phyloP scores from a whole-genome alignment of 2,797 vertebrate genomes.

The Pitangus sulphuratus region DNA sequence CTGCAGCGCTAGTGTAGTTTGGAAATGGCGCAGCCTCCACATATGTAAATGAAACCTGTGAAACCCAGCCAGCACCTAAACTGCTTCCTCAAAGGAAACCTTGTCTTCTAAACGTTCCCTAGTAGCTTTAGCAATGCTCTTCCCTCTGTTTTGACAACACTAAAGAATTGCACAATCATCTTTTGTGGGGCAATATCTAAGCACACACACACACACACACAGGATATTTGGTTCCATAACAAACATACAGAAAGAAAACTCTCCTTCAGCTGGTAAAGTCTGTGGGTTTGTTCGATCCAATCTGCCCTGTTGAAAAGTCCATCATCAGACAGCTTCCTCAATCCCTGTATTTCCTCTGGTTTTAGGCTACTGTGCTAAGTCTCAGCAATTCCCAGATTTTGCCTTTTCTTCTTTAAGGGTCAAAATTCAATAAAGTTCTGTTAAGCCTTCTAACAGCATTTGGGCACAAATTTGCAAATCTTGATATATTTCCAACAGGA shows the following conservation, averaged over 20 bases:
- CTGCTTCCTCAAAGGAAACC: slow-evolving; percentile 43
- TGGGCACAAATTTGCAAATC: neutral
- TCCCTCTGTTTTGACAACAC: slow-evolving; percentile 42
- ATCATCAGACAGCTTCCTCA: neutral
- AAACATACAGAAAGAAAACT: neutral
- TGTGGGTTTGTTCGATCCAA: rapidly evolving
- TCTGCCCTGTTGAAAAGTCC: neutral
- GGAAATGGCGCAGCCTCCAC: neutral
- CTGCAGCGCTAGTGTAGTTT: neutral
- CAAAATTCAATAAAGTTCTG: neutral
- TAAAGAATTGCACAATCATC: slow-evolving; percentile 42
- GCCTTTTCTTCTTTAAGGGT: neutral
- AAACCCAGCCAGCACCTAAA: slow-evolving; percentile 19
- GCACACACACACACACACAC: neutral
- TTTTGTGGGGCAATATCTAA: neutral
- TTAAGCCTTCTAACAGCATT: neutral
- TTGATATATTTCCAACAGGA: neutral
- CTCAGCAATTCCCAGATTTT: neutral
- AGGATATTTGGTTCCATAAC: slow-evolving; percentile 16
- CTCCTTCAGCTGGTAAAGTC: neutral
- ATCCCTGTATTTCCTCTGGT: neutral
- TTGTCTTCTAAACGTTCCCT: slow-evolving; percentile 6
- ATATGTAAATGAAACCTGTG: slow-evolving; percentile 1
- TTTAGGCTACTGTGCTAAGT: neutral
- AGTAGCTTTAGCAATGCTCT: slow-evolving; percentile 27